These are phyloP conservation scores for Euphonia xanthogaster DNA, from an alignment of 2,797 vertebrate species.

Conservation along the genomic window DNA sequence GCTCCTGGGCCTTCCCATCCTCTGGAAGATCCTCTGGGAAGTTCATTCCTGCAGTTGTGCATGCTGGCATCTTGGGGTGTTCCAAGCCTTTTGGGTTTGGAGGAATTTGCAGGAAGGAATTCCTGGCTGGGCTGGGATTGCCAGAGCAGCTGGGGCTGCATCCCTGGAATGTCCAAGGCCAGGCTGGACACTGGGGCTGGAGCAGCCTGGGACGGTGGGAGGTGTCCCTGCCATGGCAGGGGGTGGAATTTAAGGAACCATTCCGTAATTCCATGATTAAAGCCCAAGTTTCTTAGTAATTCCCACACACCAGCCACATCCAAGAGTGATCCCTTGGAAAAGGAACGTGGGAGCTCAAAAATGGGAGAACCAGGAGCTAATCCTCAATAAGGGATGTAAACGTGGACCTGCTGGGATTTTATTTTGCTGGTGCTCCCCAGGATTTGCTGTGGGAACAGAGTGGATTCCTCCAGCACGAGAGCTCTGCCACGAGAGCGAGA, in stretches of 20 bases:
- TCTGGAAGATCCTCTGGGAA: background rate
- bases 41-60: background rate
- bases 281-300: accelerated
- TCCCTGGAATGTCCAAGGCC: background rate
- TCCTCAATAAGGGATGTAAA: accelerated
- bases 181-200: background rate
- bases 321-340: background rate
- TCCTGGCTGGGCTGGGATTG: background rate
- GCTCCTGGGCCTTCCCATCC: background rate
- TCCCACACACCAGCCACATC: background rate
- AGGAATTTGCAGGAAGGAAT: background rate
- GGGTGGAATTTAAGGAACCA: background rate
- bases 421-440: background rate
- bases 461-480: background rate
- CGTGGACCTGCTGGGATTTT: background rate
- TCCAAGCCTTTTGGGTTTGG: background rate
- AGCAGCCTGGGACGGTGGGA: accelerated
- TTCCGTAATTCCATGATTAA: background rate
- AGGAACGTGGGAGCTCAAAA: background rate
- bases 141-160: background rate
- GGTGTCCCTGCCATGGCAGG: background rate
- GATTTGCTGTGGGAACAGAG: background rate
- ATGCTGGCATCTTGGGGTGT: accelerated
- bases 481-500: background rate
- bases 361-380: accelerated